phyloP scores from a whole-genome alignment of 2,888 invertebrate genomes.

The Neoascia interrupta region DNA sequence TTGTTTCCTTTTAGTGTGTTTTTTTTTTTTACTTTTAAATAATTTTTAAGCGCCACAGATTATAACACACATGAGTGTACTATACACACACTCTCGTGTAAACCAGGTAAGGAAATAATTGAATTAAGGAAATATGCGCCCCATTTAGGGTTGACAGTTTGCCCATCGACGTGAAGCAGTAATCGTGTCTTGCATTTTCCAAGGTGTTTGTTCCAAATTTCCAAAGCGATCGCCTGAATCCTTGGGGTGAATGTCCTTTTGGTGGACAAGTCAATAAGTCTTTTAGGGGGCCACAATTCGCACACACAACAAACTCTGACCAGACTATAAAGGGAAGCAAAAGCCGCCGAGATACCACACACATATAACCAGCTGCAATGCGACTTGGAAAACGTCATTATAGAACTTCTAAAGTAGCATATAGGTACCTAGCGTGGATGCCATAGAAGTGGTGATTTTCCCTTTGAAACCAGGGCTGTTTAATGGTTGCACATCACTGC shows the following conservation, averaged over 20 bases:
- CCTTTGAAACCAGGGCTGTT: constrained; percentile 25
- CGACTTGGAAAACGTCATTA: constrained; percentile 53
- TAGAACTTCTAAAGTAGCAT: constrained; percentile 40
- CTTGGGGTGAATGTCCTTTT: constrained; percentile 46
- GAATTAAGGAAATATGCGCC: constrained; percentile 60
- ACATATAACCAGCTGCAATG: constrained; percentile 31
- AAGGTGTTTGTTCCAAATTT: constrained; percentile 18
- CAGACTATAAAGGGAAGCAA: constrained; percentile 1
- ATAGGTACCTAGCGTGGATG: constrained; percentile 24
- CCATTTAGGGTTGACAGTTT: constrained; percentile 6
- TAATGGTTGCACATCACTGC: constrained; percentile 37
- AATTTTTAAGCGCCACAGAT: constrained; percentile 59
- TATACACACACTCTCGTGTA: no score
- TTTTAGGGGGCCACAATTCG: constrained; percentile 22
- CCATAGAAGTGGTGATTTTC: constrained; percentile 63
- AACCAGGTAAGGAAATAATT: constrained; percentile 50
- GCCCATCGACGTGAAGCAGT: background rate
- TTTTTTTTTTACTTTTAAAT: constrained; percentile 24
- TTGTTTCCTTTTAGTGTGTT: no score
- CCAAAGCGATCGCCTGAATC: background rate
- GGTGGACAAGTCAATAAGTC: constrained; percentile 20
- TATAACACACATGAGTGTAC: constrained; percentile 29
- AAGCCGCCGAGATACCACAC: no score
- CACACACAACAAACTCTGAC: background rate
- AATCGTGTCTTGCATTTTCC: constrained; percentile 4